Percentiles rank a stretch among this genome's conserved stretches.
Evolutionary conservation across 2,113 vertebrate genomes (phyloP).

Genomic region (Aldabrachelys gigantea): DNA sequence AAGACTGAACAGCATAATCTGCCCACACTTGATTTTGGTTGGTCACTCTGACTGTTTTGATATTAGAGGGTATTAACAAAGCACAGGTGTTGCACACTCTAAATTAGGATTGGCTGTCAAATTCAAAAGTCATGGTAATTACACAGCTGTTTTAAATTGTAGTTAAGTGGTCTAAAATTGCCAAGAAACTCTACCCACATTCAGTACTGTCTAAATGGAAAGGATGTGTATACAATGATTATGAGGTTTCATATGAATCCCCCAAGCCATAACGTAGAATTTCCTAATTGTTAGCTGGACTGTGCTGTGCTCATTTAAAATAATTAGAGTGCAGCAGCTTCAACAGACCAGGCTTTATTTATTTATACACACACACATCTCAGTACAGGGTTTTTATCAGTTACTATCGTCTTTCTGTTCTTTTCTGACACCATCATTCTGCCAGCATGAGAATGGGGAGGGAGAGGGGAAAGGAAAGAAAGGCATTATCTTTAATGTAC

Average conservation of each 20-base stretch:
- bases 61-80: slow-evolving; percentile 12
- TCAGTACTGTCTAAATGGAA: slow-evolving; percentile 64
- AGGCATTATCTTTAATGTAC: slow-evolving; percentile 77
- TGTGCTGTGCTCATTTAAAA: slow-evolving; percentile 82
- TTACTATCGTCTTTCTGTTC: slow-evolving; percentile 78
- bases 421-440: slow-evolving; percentile 77
- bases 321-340: slow-evolving; percentile 81
- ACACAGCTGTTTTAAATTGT: slow-evolving; percentile 65
- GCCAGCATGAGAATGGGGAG: slow-evolving; percentile 60
- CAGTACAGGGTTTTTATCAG: slow-evolving; percentile 76
- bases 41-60: background rate
- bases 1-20: background rate
- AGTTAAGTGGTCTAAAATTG: slow-evolving; percentile 61
- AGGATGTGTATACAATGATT: slow-evolving; percentile 71
- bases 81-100: slow-evolving; percentile 12
- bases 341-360: slow-evolving; percentile 33
- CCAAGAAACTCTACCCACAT: slow-evolving; percentile 72
- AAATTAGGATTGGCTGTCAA: slow-evolving; percentile 2
- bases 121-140: slow-evolving; percentile 48
- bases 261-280: slow-evolving; percentile 75
- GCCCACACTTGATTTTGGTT: background rate
- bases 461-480: slow-evolving; percentile 23
- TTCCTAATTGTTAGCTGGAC: slow-evolving; percentile 86
- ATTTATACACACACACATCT: slow-evolving; percentile 45
- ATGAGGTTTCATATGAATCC: slow-evolving; percentile 74